These are phyloP conservation scores for Ectobius pallidus DNA, from an alignment of 2,888 invertebrate genomes.

Conservation along the genomic window DNA sequence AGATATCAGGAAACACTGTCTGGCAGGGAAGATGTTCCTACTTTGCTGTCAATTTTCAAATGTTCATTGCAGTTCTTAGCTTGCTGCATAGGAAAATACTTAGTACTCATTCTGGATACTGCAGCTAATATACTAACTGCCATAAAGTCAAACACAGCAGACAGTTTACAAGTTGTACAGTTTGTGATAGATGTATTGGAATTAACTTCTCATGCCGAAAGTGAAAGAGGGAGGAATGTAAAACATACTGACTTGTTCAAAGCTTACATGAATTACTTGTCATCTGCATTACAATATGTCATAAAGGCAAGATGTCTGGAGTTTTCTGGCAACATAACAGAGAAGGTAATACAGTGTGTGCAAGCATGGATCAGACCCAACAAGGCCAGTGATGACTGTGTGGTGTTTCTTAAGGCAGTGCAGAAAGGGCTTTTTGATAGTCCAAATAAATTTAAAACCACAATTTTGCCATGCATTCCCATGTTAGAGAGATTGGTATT, in stretches of 20 bases:
- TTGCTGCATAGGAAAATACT: constrained; percentile 5
- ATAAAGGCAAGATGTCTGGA: background rate
- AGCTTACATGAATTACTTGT: background rate
- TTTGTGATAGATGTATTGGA: background rate
- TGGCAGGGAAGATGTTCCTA: background rate
- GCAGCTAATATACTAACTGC: background rate
- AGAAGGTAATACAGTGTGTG: background rate
- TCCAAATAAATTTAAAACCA: background rate
- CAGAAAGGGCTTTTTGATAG: background rate
- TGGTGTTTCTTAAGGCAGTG: background rate
- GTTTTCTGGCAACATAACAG: background rate
- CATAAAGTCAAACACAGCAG: background rate
- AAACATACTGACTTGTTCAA: background rate
- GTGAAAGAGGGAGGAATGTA: background rate
- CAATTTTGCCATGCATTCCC: background rate
- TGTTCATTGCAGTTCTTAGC: background rate
- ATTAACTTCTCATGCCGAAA: background rate
- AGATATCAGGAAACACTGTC: background rate
- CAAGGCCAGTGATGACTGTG: background rate
- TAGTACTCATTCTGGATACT: background rate
- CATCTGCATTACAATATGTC: background rate
- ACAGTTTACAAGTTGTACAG: background rate
- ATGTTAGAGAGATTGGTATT: background rate
- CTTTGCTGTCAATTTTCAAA: background rate
- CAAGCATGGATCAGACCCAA: background rate